Conservation (phyloP, 2,888 invertebrate species). For the Gymnosoma rotundatum region DNA sequence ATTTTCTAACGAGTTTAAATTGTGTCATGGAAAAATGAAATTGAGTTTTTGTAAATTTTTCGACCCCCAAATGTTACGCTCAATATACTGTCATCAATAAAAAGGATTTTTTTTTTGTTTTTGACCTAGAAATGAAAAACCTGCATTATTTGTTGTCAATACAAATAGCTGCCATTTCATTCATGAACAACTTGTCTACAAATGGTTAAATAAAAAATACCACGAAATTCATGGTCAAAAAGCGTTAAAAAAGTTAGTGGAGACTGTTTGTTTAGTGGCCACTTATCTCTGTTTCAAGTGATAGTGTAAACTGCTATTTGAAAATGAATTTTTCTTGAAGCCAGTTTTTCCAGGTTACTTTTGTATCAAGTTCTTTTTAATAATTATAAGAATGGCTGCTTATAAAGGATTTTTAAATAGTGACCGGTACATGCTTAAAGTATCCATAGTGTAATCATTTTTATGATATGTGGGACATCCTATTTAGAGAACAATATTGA, state of each 20-base stretch:
- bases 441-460: no score
- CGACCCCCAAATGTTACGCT: conserved; percentile 19
- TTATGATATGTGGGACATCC: no score
- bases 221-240: conserved; percentile 30
- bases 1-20: conserved; percentile 45
- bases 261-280: not conserved
- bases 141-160: not conserved
- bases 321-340: not conserved
- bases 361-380: not conserved
- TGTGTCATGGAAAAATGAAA: conserved; percentile 43
- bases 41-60: not conserved
- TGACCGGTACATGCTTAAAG: no score
- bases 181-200: conserved; percentile 10
- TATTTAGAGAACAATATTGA: no score
- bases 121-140: conserved; percentile 33
- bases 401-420: not conserved
- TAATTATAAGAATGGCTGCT: not conserved
- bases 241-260: not conserved
- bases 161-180: not conserved
- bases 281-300: not conserved
- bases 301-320: conserved; percentile 12
- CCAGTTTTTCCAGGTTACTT: conserved; percentile 29
- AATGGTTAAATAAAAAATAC: not conserved
- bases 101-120: conserved; percentile 23
- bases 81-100: not conserved